Evolutionary conservation across 2,113 vertebrate genomes (phyloP), one percentile per base, ranked within the genome.

Genomic region (Nibea coibor): DNA sequence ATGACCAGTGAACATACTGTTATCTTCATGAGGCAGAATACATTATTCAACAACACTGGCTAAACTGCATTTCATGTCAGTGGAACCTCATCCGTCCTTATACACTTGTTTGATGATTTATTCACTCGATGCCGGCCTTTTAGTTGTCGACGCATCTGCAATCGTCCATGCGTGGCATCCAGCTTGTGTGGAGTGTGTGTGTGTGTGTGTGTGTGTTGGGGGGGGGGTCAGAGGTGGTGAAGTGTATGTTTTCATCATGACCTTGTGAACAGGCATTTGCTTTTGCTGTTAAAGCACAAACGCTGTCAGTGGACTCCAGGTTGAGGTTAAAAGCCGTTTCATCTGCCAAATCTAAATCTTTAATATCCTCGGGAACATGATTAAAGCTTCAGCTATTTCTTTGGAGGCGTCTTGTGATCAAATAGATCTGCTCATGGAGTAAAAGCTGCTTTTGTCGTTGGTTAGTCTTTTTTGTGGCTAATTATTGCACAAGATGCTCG

Each of bases 91-190:
- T 74, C 66, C 17, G 54, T 78, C 78, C 62, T 26, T 26, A 6
- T 50, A 75, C 82, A 67, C 59, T 87, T 78, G 83, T 88, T 80
- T 85, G 79, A 90, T 89, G 76, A 85, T 88, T 92, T 78, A 89
- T 88, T 90, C 82, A 89, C 75, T 59, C 7, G 64, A 53, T 24
- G 63, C 72, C 2, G 39, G 62, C 57, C 65, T 74, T 69, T 83
- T 85, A 68, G 74, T 47, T 63, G 61, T 43, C 19, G 42, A 82
- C 83, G 84, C 75, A 65, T 91, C 73, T 75, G 67, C 66, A 72
- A 19, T 64, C 12, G 16, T 63, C 74, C 67, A 73, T 73, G 71
- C 62, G 15, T 43, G 48, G 72, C 53, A 62, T 35, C n/a, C 1
- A 5, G 24, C 65, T 62, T 42, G 59, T 62, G 39, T 63, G 31